Conservation (phyloP, 2,888 invertebrate genomes). For the Matsumyia berberina region DNA sequence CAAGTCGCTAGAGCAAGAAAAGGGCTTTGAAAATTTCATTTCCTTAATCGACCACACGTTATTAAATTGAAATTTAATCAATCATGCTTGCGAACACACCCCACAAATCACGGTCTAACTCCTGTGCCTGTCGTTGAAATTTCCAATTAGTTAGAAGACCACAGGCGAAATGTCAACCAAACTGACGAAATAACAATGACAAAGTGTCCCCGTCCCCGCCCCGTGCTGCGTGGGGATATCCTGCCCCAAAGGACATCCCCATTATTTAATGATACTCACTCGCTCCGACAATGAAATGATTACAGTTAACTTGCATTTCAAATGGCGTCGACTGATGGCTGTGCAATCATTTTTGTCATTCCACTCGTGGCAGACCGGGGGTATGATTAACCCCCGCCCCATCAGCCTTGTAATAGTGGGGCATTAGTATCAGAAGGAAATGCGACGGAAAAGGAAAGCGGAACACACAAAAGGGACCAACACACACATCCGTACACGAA, state of each 20-base stretch:
- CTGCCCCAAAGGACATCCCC: constrained; percentile 13
- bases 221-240: neutral
- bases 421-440: constrained; percentile 54
- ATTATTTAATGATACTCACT: constrained; percentile 25
- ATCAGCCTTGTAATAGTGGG: neutral
- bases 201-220: constrained; percentile 10
- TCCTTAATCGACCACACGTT: neutral
- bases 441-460: constrained; percentile 64
- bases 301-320: constrained; percentile 22
- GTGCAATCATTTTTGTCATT: neutral
- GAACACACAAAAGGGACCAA: constrained; percentile 47
- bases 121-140: neutral
- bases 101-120: neutral
- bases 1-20: too few species aligned
- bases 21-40: neutral
- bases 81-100: neutral
- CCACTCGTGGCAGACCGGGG: neutral
- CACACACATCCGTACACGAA: constrained; percentile 25
- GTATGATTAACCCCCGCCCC: constrained; percentile 3
- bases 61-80: constrained; percentile 11
- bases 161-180: constrained; percentile 22
- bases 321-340: constrained; percentile 3
- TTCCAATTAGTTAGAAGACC: constrained; percentile 29
- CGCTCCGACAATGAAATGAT: constrained; percentile 6
- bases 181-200: constrained; percentile 23